Evolutionary conservation across 1,140 invertebrate genomes (phyloP), one percentile per base, ranked within the genome.

Genomic region (Drosophila bocqueti): DNA sequence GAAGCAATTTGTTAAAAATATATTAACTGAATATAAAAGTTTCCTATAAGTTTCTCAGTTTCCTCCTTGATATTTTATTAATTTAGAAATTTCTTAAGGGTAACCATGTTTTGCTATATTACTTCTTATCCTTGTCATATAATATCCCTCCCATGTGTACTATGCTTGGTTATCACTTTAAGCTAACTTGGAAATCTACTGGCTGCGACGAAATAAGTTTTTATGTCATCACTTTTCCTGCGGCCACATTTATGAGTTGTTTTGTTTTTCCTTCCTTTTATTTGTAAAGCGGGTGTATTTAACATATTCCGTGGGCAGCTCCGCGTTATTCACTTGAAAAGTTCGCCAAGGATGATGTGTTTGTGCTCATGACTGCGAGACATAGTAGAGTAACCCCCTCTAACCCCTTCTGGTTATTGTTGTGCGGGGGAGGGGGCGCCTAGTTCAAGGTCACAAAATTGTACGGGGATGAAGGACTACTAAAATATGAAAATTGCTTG

Each of bases 261-360:
- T 71, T 76, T 60, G 47, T 52, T 52, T 31, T 52, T 34, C 29
- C 49, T 31, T 52, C 26, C 47, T 72, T 58, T 43, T 55, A 38
- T 21, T 45, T 26, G 26, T 47, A 31, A 63, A 43, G 42, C 50
- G 68, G 47, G 36, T 78, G 66, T 79, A 60, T 89, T 89, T 81
- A 87, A 80, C 83, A 87, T 79, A 73, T 82, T 71, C 31, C 58
- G 57, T 46, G 63, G 49, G 43, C 36, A 65, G 45, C 49, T 76
- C n/a, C 71, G 73, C 58, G 61, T 76, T 76, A 66, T 73, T 72
- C 69, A 73, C 81, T 71, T 47, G 47, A 61, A 72, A 80, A 84
- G 71, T 75, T 81, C 74, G 58, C 69, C 63, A 79, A 84, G 85
- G 85, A 89, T 81, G 65, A 63, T 69, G 73, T 67, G 66, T 49